Evolutionary conservation across 1,140 invertebrate species (phyloP).

Genomic region (Aphelinus certus): DNA sequence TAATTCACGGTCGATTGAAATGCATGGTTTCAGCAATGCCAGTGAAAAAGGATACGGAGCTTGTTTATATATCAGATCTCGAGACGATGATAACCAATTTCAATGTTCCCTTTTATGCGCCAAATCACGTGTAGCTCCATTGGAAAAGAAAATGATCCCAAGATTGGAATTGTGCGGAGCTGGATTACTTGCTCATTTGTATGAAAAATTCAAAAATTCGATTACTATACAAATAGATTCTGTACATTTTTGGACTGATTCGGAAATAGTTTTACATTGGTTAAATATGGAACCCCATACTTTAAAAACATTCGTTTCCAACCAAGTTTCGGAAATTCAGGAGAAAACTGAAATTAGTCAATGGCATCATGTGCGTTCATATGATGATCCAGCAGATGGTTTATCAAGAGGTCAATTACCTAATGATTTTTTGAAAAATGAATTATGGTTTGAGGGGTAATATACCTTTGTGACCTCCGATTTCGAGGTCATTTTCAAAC

Average conservation of each 20-base stretch:
- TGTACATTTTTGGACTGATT: not conserved
- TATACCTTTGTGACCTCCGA: too few species aligned
- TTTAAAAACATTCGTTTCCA: too few species aligned
- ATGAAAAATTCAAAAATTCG: not conserved
- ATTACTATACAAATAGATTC: not conserved
- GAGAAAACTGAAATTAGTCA: too few species aligned
- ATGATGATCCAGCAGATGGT: too few species aligned
- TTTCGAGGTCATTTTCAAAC: too few species aligned
- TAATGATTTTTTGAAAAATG: not conserved
- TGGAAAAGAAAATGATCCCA: not conserved
- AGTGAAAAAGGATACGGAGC: too few species aligned
- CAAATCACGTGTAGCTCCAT: conserved; percentile 1
- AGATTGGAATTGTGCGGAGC: not conserved
- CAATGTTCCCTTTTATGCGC: not conserved
- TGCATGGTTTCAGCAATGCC: conserved; percentile 1
- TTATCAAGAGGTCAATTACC: not conserved
- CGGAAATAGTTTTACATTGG: not conserved
- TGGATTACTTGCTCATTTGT: not conserved
- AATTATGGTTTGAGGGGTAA: too few species aligned
- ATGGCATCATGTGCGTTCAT: not conserved
- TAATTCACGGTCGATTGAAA: not conserved
- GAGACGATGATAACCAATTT: not conserved
- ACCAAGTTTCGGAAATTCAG: not conserved
- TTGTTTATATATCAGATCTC: too few species aligned
- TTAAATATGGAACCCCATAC: not conserved